Percentiles rank a stretch among this genome's conserved stretches.
Conservation (phyloP, 2,888 invertebrate species). For the Mantis religiosa region DNA sequence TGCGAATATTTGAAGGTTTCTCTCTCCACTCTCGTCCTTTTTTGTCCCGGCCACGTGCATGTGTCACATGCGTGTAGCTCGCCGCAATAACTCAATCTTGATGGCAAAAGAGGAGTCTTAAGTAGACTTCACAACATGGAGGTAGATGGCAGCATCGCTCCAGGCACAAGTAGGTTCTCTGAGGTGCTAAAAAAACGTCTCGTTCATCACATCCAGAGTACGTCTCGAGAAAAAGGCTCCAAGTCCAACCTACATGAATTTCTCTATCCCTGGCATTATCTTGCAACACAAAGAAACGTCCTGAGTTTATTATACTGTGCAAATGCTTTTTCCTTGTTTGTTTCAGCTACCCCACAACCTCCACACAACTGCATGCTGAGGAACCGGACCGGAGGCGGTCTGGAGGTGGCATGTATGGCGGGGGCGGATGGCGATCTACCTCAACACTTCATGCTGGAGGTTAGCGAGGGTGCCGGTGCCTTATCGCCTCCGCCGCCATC, state of each 20-base stretch:
- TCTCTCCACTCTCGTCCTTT: background rate
- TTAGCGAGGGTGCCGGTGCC: slow-evolving; percentile 41
- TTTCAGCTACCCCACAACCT: slow-evolving; percentile 69
- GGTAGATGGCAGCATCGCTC: too few relatives aligned
- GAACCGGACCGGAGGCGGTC: slow-evolving; percentile 57
- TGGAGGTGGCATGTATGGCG: slow-evolving; percentile 69
- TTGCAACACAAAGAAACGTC: too few relatives aligned
- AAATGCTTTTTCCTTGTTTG: slow-evolving; percentile 14
- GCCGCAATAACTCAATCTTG: background rate
- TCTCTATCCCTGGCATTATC: too few relatives aligned
- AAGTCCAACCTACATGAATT: too few relatives aligned
- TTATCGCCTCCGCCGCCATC: slow-evolving; percentile 37
- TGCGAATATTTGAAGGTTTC: background rate
- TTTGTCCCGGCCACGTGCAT: too few relatives aligned
- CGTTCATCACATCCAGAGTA: too few relatives aligned
- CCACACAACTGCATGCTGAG: slow-evolving; percentile 69
- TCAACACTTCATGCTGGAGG: slow-evolving; percentile 78
- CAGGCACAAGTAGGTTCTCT: too few relatives aligned
- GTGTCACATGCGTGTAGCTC: background rate
- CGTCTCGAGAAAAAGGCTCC: too few relatives aligned
- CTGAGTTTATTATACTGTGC: too few relatives aligned
- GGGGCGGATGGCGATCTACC: slow-evolving; percentile 78
- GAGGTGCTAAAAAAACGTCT: too few relatives aligned
- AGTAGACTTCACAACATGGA: background rate
- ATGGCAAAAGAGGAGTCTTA: background rate